Conservation (phyloP, 2,113 vertebrate species). For the Cavia porcellus region DNA sequence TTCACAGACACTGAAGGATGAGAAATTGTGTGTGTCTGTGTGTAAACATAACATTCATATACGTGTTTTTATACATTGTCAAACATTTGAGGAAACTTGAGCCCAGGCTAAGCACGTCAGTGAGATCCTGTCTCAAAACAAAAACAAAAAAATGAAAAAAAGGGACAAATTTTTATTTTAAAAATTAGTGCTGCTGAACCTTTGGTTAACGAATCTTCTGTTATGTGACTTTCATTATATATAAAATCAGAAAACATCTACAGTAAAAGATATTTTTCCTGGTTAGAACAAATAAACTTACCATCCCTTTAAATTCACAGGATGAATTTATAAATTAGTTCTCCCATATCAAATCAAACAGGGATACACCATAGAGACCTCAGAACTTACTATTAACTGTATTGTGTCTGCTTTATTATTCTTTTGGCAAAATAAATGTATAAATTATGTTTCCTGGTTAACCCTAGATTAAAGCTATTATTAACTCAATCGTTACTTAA, state of each 20-base stretch:
- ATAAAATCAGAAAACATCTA: neutral
- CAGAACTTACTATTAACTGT: neutral
- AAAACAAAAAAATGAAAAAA: neutral
- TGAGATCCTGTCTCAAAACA: neutral
- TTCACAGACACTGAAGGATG: neutral
- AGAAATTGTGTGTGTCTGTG: neutral
- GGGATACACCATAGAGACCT: neutral
- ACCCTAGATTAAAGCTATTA: neutral
- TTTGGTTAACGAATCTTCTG: neutral
- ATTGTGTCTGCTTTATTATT: neutral
- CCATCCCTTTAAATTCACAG: neutral
- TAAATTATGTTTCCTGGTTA: neutral
- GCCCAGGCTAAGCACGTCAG: neutral
- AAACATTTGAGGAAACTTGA: neutral
- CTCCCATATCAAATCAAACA: neutral
- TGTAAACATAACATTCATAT: neutral
- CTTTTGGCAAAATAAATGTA: slow-evolving; percentile 17
- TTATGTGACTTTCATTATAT: neutral
- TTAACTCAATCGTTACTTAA: neutral
- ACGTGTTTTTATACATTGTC: neutral
- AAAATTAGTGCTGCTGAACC: neutral
- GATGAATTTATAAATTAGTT: neutral
- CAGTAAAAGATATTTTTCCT: neutral
- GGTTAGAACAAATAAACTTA: neutral
- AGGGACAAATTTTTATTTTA: neutral